phyloP scores from a whole-genome alignment of 2,888 invertebrate genomes.

The Campopleginae sp. region DNA sequence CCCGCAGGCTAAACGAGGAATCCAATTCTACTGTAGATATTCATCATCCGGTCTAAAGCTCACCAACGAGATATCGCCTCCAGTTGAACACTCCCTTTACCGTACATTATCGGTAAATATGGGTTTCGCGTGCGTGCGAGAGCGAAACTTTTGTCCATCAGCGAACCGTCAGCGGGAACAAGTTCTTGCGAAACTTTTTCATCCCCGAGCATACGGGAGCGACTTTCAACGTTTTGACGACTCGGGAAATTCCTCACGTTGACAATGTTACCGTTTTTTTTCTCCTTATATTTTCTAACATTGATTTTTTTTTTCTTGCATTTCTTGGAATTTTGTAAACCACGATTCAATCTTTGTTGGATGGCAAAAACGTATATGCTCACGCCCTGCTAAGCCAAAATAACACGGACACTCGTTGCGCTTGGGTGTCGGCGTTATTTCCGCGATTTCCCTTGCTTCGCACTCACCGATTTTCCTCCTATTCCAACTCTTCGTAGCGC shows the following conservation, averaged over 20 bases:
- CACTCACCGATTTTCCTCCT: slow-evolving; percentile 8
- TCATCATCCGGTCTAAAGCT: neutral
- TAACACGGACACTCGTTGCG: neutral
- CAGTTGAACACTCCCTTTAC: slow-evolving; percentile 34
- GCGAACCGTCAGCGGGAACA: neutral
- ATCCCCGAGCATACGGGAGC: neutral
- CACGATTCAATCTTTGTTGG: slow-evolving; percentile 1
- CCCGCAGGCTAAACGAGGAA: slow-evolving; percentile 29
- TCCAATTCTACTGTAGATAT: slow-evolving; percentile 5
- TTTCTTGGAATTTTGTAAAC: slow-evolving; percentile 4
- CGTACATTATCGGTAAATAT: slow-evolving; percentile 33
- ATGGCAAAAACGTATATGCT: neutral
- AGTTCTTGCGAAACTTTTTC: neutral
- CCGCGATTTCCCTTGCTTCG: slow-evolving; percentile 45
- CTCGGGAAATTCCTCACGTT: slow-evolving; percentile 17
- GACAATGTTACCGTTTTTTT: neutral
- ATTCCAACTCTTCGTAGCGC: neutral
- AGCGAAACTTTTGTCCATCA: slow-evolving; percentile 14
- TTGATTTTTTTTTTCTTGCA: slow-evolving; percentile 20
- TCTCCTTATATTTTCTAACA: neutral
- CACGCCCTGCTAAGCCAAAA: neutral
- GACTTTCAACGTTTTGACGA: neutral
- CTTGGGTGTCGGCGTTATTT: slow-evolving; percentile 41
- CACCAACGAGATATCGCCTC: neutral
- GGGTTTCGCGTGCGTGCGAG: neutral